Percentiles rank a stretch among this genome's conserved stretches.
phyloP scores from a whole-genome alignment of 2,113 vertebrate species.

The Prionailurus bengalensis region DNA sequence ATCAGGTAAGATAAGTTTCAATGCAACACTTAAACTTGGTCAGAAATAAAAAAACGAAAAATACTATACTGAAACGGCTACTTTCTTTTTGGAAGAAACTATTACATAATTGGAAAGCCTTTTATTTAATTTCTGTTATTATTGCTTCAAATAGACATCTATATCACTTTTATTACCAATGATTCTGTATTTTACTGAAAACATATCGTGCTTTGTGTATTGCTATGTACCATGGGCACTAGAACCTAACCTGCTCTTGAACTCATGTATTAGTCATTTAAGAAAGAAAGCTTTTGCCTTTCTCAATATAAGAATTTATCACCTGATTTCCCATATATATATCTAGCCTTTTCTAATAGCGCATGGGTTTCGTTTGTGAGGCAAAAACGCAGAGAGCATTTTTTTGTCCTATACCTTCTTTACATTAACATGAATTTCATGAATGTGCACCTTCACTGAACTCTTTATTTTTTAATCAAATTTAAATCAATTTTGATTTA shows the following conservation, averaged over 20 bases:
- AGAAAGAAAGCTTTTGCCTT: background rate
- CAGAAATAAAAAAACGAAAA: background rate
- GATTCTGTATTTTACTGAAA: background rate
- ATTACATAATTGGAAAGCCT: background rate
- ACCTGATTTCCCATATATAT: background rate
- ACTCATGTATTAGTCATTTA: background rate
- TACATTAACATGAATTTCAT: background rate
- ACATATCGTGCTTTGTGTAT: background rate
- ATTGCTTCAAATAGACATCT: background rate
- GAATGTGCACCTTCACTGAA: background rate
- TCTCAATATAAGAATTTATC: background rate
- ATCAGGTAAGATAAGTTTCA: constrained; percentile 90
- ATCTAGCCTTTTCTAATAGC: background rate
- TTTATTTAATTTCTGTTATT: background rate
- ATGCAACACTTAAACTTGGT: background rate
- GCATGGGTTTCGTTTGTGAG: background rate
- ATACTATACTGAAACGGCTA: background rate
- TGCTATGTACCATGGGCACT: accelerated
- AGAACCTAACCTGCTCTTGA: background rate
- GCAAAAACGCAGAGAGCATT: background rate
- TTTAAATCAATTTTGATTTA: background rate
- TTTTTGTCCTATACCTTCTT: background rate
- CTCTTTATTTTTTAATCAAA: background rate
- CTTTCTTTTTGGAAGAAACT: background rate
- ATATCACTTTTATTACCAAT: background rate